Percentiles rank a stretch among this genome's conserved stretches.
Conservation (phyloP, 2,888 invertebrate species). For the Amphipoea lucens region DNA sequence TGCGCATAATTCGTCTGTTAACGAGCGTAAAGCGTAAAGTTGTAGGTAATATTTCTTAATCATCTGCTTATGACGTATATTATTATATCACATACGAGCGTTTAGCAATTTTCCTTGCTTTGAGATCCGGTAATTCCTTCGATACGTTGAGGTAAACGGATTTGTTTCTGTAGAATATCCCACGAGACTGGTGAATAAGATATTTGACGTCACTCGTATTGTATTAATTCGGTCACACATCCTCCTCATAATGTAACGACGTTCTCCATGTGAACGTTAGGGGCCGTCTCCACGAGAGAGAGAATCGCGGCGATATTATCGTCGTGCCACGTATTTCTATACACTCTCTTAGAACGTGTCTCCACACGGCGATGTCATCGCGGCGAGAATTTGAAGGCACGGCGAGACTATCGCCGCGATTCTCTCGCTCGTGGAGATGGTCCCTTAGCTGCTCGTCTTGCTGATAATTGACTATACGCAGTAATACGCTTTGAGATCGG, state of each 20-base stretch:
- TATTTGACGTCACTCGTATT: constrained; percentile 70
- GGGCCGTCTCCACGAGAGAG: too few relatives aligned
- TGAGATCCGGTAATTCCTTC: constrained; percentile 65
- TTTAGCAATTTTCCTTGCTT: constrained; percentile 63
- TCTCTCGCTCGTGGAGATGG: too few relatives aligned
- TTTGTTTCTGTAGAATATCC: constrained; percentile 66
- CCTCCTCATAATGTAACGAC: constrained; percentile 69
- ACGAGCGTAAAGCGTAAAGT: constrained; percentile 33
- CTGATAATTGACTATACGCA: constrained; percentile 52
- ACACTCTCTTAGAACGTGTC: too few relatives aligned
- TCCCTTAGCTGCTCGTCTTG: constrained; percentile 29
- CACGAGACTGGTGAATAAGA: constrained; percentile 56
- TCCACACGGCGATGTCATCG: too few relatives aligned
- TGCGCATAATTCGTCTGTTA: constrained; percentile 46
- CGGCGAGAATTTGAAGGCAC: too few relatives aligned
- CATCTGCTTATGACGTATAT: constrained; percentile 51
- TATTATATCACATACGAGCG: constrained; percentile 58
- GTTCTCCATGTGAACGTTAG: constrained; percentile 55
- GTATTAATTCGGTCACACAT: constrained; percentile 68
- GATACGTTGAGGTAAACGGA: constrained; percentile 58
- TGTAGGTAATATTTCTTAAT: constrained; percentile 53
- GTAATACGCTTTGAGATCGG: constrained; percentile 52
- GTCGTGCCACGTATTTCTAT: too few relatives aligned
- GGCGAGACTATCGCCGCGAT: too few relatives aligned
- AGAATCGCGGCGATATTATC: too few relatives aligned